Evolutionary conservation across 2,113 vertebrate species (phyloP).

Genomic region (Pachycephala philippinensis): DNA sequence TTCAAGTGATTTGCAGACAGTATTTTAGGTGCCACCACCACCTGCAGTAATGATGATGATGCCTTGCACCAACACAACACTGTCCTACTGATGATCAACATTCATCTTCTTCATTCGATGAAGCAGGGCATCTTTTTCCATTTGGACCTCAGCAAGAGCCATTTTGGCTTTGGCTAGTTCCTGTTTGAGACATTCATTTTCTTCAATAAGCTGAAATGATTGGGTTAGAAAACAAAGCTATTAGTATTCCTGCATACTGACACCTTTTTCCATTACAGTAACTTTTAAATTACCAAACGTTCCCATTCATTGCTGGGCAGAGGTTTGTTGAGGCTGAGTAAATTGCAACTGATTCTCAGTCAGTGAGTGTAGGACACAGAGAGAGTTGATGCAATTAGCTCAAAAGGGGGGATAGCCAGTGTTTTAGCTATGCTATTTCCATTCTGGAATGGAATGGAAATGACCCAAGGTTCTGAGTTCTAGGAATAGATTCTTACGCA

Average conservation of each 20-base stretch:
- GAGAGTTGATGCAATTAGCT: neutral
- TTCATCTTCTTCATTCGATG: slow-evolving; percentile 85
- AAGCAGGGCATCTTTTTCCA: slow-evolving; percentile 90
- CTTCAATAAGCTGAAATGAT: slow-evolving; percentile 83
- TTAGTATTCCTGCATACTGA: neutral
- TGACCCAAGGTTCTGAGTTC: neutral
- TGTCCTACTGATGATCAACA: slow-evolving; percentile 34
- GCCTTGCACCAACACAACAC: neutral
- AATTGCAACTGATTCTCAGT: neutral
- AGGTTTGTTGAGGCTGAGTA: neutral
- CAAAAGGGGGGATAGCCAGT: neutral
- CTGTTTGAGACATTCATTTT: slow-evolving; percentile 93
- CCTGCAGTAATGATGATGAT: neutral
- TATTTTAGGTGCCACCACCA: slow-evolving; percentile 2
- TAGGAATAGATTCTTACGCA: neutral
- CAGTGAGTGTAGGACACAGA: rapidly evolving
- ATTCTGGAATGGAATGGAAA: neutral
- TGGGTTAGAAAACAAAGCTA: neutral
- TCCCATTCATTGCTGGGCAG: neutral
- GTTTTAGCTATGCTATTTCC: neutral
- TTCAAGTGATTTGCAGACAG: neutral
- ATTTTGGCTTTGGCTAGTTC: slow-evolving; percentile 92
- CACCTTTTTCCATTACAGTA: neutral
- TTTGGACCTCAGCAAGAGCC: slow-evolving; percentile 91
- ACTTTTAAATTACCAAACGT: neutral